Conservation (phyloP, 2,888 invertebrate genomes). For the Ophraella communa region DNA sequence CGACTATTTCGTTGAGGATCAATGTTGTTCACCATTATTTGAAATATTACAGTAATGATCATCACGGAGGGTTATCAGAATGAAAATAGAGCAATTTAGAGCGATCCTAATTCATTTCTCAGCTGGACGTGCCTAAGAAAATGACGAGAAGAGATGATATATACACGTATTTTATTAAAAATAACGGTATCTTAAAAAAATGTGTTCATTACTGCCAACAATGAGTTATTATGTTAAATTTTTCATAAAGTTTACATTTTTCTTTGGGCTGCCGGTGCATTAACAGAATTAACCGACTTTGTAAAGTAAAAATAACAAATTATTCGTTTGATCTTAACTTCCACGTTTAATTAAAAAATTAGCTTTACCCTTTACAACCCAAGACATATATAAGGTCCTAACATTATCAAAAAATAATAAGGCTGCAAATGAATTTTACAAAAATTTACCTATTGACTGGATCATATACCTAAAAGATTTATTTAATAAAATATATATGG, state of each 20-base stretch:
- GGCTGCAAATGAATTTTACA: no score
- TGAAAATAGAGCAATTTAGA: slow-evolving; percentile 24
- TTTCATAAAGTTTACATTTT: background rate
- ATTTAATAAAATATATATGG: no score
- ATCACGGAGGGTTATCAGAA: slow-evolving; percentile 23
- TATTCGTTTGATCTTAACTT: no score
- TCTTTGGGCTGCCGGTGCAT: background rate
- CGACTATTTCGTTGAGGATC: background rate
- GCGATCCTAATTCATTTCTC: slow-evolving; percentile 21
- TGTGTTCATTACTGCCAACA: slow-evolving; percentile 3
- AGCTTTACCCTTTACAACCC: no score
- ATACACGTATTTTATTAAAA: slow-evolving; percentile 19
- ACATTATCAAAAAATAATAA: no score
- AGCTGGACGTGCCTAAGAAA: slow-evolving; percentile 23
- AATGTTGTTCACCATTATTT: slow-evolving; percentile 11
- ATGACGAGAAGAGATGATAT: slow-evolving; percentile 13
- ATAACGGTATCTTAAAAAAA: slow-evolving; percentile 10
- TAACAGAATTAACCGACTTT: no score
- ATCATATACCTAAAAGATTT: no score
- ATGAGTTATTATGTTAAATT: background rate
- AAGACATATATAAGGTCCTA: no score
- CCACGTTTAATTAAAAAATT: no score
- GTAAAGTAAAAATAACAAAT: no score
- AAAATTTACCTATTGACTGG: no score
- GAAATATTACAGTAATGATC: slow-evolving; percentile 24